Evolutionary conservation across 2,113 vertebrate genomes (phyloP).

Genomic region (Calyptomena viridis): DNA sequence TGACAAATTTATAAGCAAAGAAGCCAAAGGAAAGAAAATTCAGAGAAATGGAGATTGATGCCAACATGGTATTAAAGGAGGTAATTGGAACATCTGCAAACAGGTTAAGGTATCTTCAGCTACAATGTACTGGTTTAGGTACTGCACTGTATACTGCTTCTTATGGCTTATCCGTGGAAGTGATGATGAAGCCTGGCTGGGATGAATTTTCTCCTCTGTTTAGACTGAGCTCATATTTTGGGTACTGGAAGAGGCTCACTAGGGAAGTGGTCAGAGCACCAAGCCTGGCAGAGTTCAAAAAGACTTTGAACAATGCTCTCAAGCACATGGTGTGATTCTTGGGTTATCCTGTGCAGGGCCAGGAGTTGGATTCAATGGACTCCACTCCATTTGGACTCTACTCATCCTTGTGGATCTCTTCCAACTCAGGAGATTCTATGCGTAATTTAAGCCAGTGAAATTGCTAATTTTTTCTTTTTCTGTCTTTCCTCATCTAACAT

Average conservation of each 20-base stretch:
- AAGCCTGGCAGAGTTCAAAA: neutral
- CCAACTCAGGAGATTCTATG: neutral
- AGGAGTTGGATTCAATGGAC: neutral
- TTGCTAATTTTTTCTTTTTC: neutral
- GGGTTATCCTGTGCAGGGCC: too few relatives aligned
- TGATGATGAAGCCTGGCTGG: neutral
- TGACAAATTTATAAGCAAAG: neutral
- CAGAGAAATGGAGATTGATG: neutral
- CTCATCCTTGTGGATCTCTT: neutral
- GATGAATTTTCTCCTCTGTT: neutral
- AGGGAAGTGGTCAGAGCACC: neutral
- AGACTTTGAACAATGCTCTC: neutral
- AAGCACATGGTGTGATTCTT: neutral
- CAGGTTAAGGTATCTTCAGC: neutral
- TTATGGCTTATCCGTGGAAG: neutral
- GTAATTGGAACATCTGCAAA: neutral
- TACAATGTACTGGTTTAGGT: neutral
- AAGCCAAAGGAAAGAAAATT: neutral
- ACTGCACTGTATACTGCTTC: neutral
- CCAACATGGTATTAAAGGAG: neutral
- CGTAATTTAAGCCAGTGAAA: neutral
- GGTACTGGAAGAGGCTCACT: neutral
- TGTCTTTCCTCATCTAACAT: neutral
- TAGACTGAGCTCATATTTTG: neutral
- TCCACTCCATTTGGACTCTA: too few relatives aligned